phyloP scores from a whole-genome alignment of 2,113 vertebrate genomes.

The Microcebus jonahi region DNA sequence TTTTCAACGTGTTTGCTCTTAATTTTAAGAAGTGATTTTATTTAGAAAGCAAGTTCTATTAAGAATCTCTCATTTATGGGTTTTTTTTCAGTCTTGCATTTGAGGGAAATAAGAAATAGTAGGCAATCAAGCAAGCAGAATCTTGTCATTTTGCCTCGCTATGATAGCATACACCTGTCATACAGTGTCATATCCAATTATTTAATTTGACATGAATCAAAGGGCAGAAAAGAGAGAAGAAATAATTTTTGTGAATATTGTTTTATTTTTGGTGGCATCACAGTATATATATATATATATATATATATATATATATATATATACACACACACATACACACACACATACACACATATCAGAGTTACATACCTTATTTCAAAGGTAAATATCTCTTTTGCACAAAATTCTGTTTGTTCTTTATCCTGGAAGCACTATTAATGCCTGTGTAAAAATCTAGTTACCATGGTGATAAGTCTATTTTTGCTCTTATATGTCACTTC shows the following conservation, averaged over 20 bases:
- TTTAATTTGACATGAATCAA: background rate
- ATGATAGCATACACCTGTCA: background rate
- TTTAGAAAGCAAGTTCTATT: background rate
- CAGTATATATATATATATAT: background rate
- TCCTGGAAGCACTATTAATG: background rate
- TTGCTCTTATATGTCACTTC: background rate
- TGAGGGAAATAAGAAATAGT: background rate
- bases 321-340: no score
- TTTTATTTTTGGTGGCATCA: background rate
- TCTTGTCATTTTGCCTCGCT: background rate
- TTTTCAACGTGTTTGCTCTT: background rate
- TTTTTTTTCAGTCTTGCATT: background rate
- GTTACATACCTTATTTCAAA: background rate
- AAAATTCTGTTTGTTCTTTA: background rate
- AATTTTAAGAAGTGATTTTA: background rate
- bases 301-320: no score
- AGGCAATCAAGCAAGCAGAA: background rate
- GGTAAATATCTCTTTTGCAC: background rate
- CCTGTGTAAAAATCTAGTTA: constrained; percentile 48
- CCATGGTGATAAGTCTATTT: constrained; percentile 8
- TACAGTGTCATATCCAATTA: background rate
- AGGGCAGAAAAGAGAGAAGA: background rate
- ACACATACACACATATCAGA: background rate
- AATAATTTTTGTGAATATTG: background rate
- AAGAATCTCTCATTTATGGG: background rate